Percentiles rank a stretch among this genome's conserved stretches.
Evolutionary conservation across 1,140 invertebrate genomes (phyloP).

Genomic region (Brachionus rubens): DNA sequence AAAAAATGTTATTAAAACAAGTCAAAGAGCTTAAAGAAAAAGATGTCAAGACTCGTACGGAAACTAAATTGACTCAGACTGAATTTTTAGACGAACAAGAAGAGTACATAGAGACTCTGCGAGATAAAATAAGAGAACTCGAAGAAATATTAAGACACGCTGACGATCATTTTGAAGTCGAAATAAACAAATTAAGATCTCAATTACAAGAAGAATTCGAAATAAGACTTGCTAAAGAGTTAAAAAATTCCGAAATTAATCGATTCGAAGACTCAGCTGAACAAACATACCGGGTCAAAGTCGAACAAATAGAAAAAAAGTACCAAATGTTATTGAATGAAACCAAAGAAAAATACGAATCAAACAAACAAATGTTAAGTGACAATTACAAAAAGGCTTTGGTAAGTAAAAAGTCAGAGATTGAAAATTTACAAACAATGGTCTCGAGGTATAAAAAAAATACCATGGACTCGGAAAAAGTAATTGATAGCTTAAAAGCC

Average conservation of each 20-base stretch:
- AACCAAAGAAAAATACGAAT: constrained; percentile 33
- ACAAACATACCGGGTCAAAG: not conserved
- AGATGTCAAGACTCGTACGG: not conserved
- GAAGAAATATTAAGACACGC: constrained; percentile 33
- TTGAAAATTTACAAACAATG: constrained; percentile 16
- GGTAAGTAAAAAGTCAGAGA: not conserved
- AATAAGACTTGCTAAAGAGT: not conserved
- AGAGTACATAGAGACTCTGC: not conserved
- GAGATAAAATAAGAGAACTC: not conserved
- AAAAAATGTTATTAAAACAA: not conserved
- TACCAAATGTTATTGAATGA: constrained; percentile 20
- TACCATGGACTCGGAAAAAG: constrained; percentile 19
- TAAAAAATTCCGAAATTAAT: not conserved
- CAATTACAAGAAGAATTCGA: constrained; percentile 42
- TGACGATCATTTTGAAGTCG: constrained; percentile 43
- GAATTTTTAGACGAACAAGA: not conserved
- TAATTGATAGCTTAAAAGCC: constrained; percentile 35
- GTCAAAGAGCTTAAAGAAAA: constrained; percentile 11
- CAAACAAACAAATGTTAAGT: constrained; percentile 21
- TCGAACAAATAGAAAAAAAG: constrained; percentile 27
- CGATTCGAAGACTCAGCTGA: constrained; percentile 1
- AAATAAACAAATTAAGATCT: constrained; percentile 23
- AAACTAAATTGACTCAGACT: not conserved
- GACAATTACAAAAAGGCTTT: constrained; percentile 22
- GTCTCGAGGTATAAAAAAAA: constrained; percentile 20